Percentiles rank a stretch among this genome's conserved stretches.
phyloP scores from a whole-genome alignment of 2,888 invertebrate species.

The Lycaena phlaeas region DNA sequence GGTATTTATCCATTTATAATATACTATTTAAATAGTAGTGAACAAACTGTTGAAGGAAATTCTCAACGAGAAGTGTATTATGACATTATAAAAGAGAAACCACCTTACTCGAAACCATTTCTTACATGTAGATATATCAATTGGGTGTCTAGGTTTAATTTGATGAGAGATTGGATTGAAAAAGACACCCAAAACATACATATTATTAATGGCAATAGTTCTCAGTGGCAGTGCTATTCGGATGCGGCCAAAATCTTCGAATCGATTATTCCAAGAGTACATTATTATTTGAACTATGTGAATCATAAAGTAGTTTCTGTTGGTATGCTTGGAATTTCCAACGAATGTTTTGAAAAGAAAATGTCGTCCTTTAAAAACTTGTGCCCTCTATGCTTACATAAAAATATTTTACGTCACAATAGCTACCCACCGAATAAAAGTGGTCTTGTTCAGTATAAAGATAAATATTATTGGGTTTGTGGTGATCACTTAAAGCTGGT shows the following conservation, averaged over 20 bases:
- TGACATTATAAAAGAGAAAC: constrained; percentile 37
- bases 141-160: constrained; percentile 43
- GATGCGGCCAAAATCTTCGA: constrained; percentile 45
- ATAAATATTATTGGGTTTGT: constrained; percentile 76
- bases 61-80: constrained; percentile 45
- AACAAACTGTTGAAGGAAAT: constrained; percentile 44
- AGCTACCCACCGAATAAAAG: constrained; percentile 62
- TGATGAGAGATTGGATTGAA: constrained; percentile 62
- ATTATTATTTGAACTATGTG: constrained; percentile 63
- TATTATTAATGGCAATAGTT: constrained; percentile 55
- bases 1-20: constrained; percentile 74
- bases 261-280: constrained; percentile 48
- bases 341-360: constrained; percentile 60
- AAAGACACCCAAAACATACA: constrained; percentile 69
- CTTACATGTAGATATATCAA: constrained; percentile 50
- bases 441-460: constrained; percentile 70
- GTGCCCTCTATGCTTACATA: constrained; percentile 74
- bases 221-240: constrained; percentile 71
- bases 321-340: constrained; percentile 69
- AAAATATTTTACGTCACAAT: constrained; percentile 41
- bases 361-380: constrained; percentile 65
- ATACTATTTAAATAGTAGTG: constrained; percentile 58
- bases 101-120: constrained; percentile 45
- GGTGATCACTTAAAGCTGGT: constrained; percentile 62
- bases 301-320: constrained; percentile 60